Conservation (phyloP, 2,113 vertebrate genomes). For the Bolborhynchus lineola region DNA sequence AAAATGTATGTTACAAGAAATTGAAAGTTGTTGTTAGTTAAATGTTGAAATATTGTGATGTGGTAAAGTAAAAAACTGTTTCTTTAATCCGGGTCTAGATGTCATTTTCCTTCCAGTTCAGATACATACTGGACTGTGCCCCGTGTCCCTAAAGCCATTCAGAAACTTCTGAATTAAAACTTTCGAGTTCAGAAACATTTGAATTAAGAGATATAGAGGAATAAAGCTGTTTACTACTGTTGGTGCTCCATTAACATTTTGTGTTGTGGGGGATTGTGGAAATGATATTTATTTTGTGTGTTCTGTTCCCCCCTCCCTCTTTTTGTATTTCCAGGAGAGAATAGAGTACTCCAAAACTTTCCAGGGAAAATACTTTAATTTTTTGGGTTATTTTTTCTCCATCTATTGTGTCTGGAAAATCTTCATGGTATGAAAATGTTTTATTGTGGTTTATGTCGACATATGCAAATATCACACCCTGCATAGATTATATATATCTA, state of each 20-base stretch:
- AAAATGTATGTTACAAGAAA: not conserved
- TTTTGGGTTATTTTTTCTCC: slow-evolving; percentile 98
- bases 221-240: not conserved
- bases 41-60: not conserved
- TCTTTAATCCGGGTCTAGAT: not conserved
- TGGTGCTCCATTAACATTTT: not conserved
- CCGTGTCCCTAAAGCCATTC: not conserved
- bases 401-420: slow-evolving; percentile 99
- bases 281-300: not conserved
- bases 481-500: not conserved
- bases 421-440: slow-evolving; percentile 88
- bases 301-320: not conserved
- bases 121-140: not conserved
- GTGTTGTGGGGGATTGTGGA: not conserved
- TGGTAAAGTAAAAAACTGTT: not conserved
- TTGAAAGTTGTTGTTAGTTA: not conserved
- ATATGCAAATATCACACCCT: not conserved
- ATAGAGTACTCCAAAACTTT: slow-evolving; percentile 99
- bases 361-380: slow-evolving; percentile 98
- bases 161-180: not conserved
- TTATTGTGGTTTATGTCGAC: not conserved
- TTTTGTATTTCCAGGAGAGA: slow-evolving; percentile 82
- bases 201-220: not conserved
- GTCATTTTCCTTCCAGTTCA: not conserved
- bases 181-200: not conserved